Evolutionary conservation across 1,140 invertebrate species (phyloP).

Genomic region (Portunus trituberculatus): DNA sequence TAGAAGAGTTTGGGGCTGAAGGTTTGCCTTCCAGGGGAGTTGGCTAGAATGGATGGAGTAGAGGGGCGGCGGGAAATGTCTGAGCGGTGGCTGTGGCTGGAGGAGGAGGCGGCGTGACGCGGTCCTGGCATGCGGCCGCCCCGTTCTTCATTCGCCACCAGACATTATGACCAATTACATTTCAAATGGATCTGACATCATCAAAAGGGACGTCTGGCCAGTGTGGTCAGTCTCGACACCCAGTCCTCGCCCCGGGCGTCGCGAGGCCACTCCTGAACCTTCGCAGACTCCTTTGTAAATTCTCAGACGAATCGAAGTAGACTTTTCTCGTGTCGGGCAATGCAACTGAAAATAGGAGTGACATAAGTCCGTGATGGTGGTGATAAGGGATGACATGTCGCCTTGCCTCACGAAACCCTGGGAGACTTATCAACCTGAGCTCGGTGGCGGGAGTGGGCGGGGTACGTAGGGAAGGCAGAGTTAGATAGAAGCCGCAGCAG

Average conservation of each 20-base stretch:
- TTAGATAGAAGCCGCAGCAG: too few species aligned
- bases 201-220: conserved; percentile 55
- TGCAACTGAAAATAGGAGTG: not conserved
- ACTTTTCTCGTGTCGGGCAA: not conserved
- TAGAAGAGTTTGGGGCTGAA: not conserved
- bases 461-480: not conserved
- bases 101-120: conserved; percentile 13
- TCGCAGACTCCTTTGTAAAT: not conserved
- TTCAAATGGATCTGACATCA: conserved; percentile 71
- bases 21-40: not conserved
- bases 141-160: conserved; percentile 58
- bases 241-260: not conserved
- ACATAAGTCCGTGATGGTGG: not conserved
- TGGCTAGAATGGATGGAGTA: not conserved
- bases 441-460: not conserved
- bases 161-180: conserved; percentile 69
- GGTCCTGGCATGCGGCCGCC: conserved; percentile 47
- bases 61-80: not conserved
- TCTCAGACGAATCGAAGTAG: not conserved
- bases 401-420: not conserved
- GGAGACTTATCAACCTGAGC: not conserved
- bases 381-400: not conserved
- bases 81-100: not conserved
- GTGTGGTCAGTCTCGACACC: conserved; percentile 33
- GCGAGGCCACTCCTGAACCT: not conserved